A percentile compares a stretch with the other conserved stretches of the same genome.
Conservation (phyloP, 2,888 invertebrate genomes). For the Apamea crenata region DNA sequence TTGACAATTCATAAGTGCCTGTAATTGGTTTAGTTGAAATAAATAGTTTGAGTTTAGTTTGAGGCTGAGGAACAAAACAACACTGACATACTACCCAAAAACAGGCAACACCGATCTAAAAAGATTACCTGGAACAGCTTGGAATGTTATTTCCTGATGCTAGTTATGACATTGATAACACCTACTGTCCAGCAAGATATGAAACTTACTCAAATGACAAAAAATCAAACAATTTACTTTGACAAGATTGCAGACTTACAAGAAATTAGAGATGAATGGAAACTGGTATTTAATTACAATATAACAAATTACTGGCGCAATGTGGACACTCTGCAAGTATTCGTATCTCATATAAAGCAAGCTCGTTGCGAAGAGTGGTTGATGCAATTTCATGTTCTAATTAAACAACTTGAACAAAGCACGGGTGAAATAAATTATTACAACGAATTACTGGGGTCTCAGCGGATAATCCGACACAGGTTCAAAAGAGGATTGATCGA, state of each 20-base stretch:
- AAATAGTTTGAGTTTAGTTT: no score
- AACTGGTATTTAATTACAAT: conserved; percentile 7
- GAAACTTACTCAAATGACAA: conserved; percentile 11
- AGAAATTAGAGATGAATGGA: conserved; percentile 15
- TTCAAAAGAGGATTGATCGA: conserved; percentile 16
- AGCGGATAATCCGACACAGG: conserved; percentile 10
- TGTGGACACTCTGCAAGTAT: background rate
- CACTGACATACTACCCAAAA: background rate
- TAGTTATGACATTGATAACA: no score
- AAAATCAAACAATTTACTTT: conserved; percentile 14
- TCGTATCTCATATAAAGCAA: conserved; percentile 11
- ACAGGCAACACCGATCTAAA: background rate
- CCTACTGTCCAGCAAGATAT: conserved; percentile 15
- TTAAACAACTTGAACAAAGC: conserved; percentile 6
- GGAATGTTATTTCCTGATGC: no score
- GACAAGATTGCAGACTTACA: background rate
- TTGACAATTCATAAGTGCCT: no score
- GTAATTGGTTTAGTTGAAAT: no score
- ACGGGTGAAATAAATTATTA: conserved; percentile 5
- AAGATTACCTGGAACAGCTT: no score
- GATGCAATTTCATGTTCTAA: no score
- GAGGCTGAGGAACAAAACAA: no score
- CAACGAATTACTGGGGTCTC: background rate
- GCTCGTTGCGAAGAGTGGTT: conserved; percentile 2
- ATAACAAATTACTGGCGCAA: conserved; percentile 20